These are phyloP conservation scores for Rallus limicola DNA, from an alignment of 2,113 vertebrate genomes.

Conservation along the genomic window DNA sequence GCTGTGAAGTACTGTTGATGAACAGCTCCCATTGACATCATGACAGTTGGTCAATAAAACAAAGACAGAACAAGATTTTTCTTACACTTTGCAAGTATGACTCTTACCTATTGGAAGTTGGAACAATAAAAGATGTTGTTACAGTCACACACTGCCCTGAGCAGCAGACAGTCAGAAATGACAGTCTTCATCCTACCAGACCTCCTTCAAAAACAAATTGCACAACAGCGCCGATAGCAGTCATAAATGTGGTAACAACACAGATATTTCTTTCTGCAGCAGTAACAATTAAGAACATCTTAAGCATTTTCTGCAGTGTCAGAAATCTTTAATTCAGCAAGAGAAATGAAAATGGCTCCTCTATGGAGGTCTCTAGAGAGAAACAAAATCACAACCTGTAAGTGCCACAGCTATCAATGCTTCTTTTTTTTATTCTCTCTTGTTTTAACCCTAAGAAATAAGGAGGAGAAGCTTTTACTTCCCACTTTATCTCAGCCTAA, in stretches of 20 bases:
- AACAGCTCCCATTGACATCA: not conserved
- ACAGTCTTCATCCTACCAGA: not conserved
- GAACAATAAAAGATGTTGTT: conserved; percentile 29
- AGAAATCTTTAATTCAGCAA: not conserved
- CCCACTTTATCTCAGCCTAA: not conserved
- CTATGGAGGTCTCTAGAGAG: not conserved
- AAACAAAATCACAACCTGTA: not conserved
- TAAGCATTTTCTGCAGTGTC: not conserved
- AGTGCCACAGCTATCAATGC: not conserved
- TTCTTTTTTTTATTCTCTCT: not conserved
- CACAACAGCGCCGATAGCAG: not conserved
- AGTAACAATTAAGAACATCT: conserved; percentile 16
- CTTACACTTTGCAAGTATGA: conserved; percentile 10
- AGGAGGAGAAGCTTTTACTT: not conserved
- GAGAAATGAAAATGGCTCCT: not conserved
- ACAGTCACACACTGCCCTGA: conserved; percentile 8
- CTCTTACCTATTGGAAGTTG: conserved; percentile 32
- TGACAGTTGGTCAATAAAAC: conserved; percentile 15
- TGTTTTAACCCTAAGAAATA: not conserved
- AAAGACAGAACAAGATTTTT: conserved; percentile 7
- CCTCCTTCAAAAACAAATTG: conserved; percentile 25
- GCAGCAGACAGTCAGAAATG: conserved; percentile 26
- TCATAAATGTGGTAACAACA: not conserved
- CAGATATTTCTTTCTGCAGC: conserved; percentile 2
- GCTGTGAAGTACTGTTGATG: not conserved